phyloP scores from a whole-genome alignment of 2,888 invertebrate species.

The Gymnocheta viridis region DNA sequence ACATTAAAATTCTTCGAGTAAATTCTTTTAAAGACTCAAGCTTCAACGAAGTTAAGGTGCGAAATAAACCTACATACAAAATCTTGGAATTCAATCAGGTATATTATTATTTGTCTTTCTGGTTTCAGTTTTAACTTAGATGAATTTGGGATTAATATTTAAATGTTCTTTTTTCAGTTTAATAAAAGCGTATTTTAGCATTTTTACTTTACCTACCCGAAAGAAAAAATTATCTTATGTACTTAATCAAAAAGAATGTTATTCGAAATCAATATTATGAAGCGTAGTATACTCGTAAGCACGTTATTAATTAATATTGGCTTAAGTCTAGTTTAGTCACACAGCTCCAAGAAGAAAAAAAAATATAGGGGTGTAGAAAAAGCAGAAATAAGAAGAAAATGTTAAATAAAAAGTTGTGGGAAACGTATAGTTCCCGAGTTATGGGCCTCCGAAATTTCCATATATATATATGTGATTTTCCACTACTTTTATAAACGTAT shows the following conservation, averaged over 20 bases:
- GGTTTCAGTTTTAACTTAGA: constrained; percentile 3
- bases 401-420: no score
- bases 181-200: constrained; percentile 12
- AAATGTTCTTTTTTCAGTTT: constrained; percentile 22
- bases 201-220: constrained; percentile 15
- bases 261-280: constrained; percentile 21
- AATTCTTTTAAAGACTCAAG: constrained; percentile 6
- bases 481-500: no score
- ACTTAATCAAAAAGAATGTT: constrained; percentile 1
- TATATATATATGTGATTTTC: no score
- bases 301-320: constrained; percentile 33
- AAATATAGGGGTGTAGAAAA: no score
- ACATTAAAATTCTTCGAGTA: no score
- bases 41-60: constrained; percentile 10
- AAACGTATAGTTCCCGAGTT: no score
- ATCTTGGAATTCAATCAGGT: constrained; percentile 23
- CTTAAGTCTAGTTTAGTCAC: no score
- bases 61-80: constrained; percentile 29
- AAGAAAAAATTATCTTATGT: constrained; percentile 26
- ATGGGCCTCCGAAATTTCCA: no score
- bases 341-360: no score
- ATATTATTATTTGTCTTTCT: constrained; percentile 7
- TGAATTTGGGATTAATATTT: background rate
- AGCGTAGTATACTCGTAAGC: no score
- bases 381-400: no score